Evolutionary conservation across 2,113 vertebrate genomes (phyloP).

Genomic region (Lates calcarifer): DNA sequence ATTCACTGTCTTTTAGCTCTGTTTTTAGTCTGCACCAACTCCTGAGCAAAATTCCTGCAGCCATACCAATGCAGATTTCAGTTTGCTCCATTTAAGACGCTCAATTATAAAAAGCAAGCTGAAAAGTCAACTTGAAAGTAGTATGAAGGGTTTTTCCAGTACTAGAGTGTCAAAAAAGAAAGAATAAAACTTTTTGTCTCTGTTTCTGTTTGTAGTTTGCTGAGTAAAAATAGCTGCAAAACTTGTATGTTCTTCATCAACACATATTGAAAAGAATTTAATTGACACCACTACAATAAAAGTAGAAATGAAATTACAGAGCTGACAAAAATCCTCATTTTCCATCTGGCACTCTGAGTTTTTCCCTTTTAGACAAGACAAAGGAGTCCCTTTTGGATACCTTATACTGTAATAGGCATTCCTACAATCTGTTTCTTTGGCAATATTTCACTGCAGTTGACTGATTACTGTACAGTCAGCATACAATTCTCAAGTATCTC

Average conservation of each 20-base stretch:
- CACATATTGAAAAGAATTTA: neutral
- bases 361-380: slow-evolving; percentile 25
- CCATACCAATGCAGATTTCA: neutral
- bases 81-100: neutral
- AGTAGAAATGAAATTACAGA: slow-evolving; percentile 32
- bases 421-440: slow-evolving; percentile 47
- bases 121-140: slow-evolving; percentile 8
- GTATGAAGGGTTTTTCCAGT: neutral
- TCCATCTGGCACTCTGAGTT: slow-evolving; percentile 42
- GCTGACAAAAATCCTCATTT: neutral
- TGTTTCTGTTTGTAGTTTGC: neutral
- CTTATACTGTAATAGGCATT: slow-evolving; percentile 35
- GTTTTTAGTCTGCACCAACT: neutral
- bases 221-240: neutral
- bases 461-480: slow-evolving; percentile 26
- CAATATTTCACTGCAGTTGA: slow-evolving; percentile 19
- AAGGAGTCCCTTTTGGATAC: slow-evolving; percentile 38
- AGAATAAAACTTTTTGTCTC: neutral
- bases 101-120: neutral
- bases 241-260: neutral
- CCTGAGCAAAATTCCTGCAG: neutral
- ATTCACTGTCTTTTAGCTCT: neutral
- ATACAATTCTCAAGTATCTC: slow-evolving; percentile 16
- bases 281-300: neutral
- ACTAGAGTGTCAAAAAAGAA: too few species aligned